Base-by-base conservation (phyloP, 2,888 invertebrate genomes). In the Myathropa florea region DNA sequence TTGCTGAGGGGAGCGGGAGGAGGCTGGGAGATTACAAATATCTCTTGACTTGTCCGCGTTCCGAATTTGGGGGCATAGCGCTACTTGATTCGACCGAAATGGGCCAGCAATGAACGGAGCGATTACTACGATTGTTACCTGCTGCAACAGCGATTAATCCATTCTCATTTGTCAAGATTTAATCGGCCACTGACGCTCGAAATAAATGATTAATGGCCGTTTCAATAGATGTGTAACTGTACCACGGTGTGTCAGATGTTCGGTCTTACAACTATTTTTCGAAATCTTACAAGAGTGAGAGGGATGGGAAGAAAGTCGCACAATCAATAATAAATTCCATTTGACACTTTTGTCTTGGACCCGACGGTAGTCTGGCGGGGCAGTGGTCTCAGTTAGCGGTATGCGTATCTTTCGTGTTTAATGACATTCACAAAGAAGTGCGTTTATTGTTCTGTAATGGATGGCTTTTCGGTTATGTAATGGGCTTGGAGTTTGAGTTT, bases 141-240 rank as follows among this genome's bases (percentile, higher is more conserved):
- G 67, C 39, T 46, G 46, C 46, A 46, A 75, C 46, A 65, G n/a
- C 76, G 80, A 76, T 84, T 71, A 80, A 80, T 84, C 81, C 76
- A 76, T 80, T 84, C 84, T 84, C 76, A 84, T 84, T 84, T 84
- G 80, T 84, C 80, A 84, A 80, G 80, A 80, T 84, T 72, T 76
- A 71, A 84, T 84, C 84, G 71, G 57, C 26, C 71, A 72, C 83
- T 71, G 83, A 71, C 80, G 76, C 84, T 80, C 67, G 75, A 80
- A 84, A 76, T 75, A 76, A 46, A 80, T 84, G 80, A 84, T 84
- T 84, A 84, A 84, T 84, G 71, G 39, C 0, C 61, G 60, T 18
- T n/a, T 76, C 75, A 65, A 76, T 75, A 63, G 83, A 75, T 83
- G 64, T 67, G 72, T 78, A 46, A 57, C 46, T 68, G 76, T 70